Evolutionary conservation across 2,888 invertebrate genomes (phyloP), one percentile per base, ranked within the genome.

Genomic region (Phengaris arion): DNA sequence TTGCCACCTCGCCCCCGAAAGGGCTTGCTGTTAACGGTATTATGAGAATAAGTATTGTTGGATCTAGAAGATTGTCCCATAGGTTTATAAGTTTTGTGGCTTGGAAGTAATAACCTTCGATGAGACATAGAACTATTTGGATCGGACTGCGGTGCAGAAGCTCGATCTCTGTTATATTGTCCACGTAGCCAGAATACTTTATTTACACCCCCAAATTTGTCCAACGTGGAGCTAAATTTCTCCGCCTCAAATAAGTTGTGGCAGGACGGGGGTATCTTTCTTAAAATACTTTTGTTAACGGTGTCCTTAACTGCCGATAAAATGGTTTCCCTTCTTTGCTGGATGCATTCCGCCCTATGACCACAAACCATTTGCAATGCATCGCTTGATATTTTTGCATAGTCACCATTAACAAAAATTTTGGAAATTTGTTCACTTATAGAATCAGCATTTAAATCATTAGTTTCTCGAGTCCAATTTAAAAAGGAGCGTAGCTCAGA

Each of bases 251-350:
- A 75, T 3, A 74, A 73, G 46, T 46, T 46, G 46, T 6, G 46
- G 46, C 46, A 46, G 46, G 46, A 46, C 46, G 46, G 46, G n/a
- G 46, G 46, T n/a, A 76, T 76, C 46, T 75, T 77, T 22, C 4
- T 15, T 6, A 64, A 15, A 9, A 35, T 35, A 15, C 9, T 35
- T 15, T 35, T 64, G 9, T 22, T 15, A 9, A 64, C 10, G 6
- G 64, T 10, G 35, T 64, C 64, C 22, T 35, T 15, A 35, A 64
- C 64, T 9, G 10, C 9, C 2, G n/a, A 10, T 22, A 64, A 35
- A 64, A 64, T 35, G 8, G 15, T 35, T 8, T 64, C 64, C 10
- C 64, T n/a, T n/a, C n/a, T n/a, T n/a, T n/a, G n/a, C n/a, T 15
- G 9, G 9, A 64, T 64, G 35, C 15, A 8, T 64, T 64, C 64